Evolutionary conservation across 2,797 vertebrate genomes (phyloP).

Genomic region (Anas flavirostris): DNA sequence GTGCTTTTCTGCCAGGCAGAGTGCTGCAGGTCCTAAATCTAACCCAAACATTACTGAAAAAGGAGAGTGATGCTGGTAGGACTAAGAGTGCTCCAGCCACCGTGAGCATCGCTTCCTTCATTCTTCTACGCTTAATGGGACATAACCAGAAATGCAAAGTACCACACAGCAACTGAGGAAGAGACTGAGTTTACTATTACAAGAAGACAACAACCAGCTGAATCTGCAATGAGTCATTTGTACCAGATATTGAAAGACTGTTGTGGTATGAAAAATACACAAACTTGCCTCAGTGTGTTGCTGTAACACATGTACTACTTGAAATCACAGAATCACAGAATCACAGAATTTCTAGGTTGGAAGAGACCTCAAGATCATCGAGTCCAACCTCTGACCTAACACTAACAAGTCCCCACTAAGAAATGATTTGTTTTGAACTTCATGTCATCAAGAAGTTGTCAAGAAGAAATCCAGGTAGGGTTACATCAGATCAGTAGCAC

Average conservation of each 20-base stretch:
- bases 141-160: background rate
- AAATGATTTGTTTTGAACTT: background rate
- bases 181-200: background rate
- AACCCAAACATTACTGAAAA: constrained; percentile 35
- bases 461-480: background rate
- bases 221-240: background rate
- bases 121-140: background rate
- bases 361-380: too few species aligned
- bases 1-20: background rate
- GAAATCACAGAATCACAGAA: too few species aligned
- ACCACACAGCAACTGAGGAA: background rate
- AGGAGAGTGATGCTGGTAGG: background rate
- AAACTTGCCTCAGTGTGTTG: background rate
- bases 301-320: background rate
- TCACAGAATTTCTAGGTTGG: too few species aligned
- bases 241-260: background rate
- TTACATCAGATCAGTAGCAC: background rate
- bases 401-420: too few species aligned
- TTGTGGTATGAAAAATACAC: background rate
- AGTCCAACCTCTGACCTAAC: too few species aligned
- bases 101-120: background rate
- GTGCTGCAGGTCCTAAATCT: background rate
- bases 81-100: rapidly evolving
- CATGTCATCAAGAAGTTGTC: background rate
- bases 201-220: background rate